A percentile compares a stretch with the other conserved stretches of the same genome.
Conservation (phyloP, 1,140 invertebrate genomes). For the Elymnias hypermnestra region DNA sequence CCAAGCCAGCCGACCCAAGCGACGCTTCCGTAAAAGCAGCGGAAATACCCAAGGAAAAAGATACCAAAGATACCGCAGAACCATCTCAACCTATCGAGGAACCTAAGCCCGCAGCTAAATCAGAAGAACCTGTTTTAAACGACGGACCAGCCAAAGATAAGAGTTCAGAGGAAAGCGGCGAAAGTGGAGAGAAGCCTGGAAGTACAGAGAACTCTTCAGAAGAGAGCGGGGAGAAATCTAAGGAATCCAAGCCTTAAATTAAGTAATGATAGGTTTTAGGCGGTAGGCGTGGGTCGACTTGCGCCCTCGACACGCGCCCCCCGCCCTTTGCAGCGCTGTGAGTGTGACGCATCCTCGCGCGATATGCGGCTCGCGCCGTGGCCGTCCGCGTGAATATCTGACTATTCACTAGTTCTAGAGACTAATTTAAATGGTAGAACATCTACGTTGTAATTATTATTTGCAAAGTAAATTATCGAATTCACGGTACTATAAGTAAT, state of each 20-base stretch:
- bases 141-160: conserved; percentile 29
- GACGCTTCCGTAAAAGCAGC: conserved; percentile 23
- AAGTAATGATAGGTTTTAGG: conserved; percentile 30
- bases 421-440: conserved; percentile 71
- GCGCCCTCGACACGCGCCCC: conserved; percentile 60
- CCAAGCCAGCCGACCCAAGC: conserved; percentile 12
- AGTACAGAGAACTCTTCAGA: conserved; percentile 35
- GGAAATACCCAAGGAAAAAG: conserved; percentile 23
- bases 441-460: conserved; percentile 70
- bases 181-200: conserved; percentile 41
- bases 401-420: conserved; percentile 66
- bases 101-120: conserved; percentile 26
- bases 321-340: conserved; percentile 39
- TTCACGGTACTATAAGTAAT: conserved; percentile 71
- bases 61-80: conserved; percentile 21
- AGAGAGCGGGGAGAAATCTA: conserved; percentile 37
- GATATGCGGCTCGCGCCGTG: conserved; percentile 26
- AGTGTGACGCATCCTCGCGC: conserved; percentile 38
- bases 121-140: conserved; percentile 28
- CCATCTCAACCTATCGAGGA: conserved; percentile 21
- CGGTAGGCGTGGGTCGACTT: conserved; percentile 66
- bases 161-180: conserved; percentile 48
- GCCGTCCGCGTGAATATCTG: conserved; percentile 37
- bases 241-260: conserved; percentile 55
- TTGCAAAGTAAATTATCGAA: conserved; percentile 70